These are phyloP conservation scores for Oceanites oceanicus DNA, from an alignment of 2,113 vertebrate species.

Conservation along the genomic window DNA sequence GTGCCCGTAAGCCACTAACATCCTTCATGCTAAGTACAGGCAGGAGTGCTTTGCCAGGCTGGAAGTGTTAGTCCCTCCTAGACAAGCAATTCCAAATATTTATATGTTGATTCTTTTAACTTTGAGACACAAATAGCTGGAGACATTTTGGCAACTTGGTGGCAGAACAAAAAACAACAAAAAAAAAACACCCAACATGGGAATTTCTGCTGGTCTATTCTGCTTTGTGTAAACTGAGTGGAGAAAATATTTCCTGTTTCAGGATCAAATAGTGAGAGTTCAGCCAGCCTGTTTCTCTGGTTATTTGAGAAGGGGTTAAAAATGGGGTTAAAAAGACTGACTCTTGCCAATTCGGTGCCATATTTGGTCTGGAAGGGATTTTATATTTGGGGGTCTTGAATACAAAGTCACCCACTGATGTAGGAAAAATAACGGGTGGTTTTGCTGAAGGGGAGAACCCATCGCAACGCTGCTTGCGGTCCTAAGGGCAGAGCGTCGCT, in stretches of 20 bases:
- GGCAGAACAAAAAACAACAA: not conserved
- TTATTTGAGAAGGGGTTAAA: not conserved
- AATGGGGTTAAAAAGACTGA: not conserved
- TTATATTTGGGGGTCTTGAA: not conserved
- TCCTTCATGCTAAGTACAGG: not conserved
- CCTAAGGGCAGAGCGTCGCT: not conserved
- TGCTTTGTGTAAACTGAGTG: not conserved
- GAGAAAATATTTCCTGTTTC: not conserved
- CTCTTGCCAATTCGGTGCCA: not conserved
- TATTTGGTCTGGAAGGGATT: not conserved
- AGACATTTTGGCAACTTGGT: not conserved
- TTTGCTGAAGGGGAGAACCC: not conserved
- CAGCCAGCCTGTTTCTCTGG: not conserved
- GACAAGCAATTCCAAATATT: not conserved
- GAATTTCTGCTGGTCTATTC: not conserved
- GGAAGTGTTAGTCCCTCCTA: not conserved
- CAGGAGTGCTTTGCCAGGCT: not conserved
- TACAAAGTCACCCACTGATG: not conserved
- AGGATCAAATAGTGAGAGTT: not conserved
- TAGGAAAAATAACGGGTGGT: no score
- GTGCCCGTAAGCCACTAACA: rapidly evolving
- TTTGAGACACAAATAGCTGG: not conserved
- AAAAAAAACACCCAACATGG: not conserved
- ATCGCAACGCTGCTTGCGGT: rapidly evolving
- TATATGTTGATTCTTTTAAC: not conserved